These are phyloP conservation scores for Lampris megalopsis DNA, from an alignment of 2,113 vertebrate species.

Conservation along the genomic window DNA sequence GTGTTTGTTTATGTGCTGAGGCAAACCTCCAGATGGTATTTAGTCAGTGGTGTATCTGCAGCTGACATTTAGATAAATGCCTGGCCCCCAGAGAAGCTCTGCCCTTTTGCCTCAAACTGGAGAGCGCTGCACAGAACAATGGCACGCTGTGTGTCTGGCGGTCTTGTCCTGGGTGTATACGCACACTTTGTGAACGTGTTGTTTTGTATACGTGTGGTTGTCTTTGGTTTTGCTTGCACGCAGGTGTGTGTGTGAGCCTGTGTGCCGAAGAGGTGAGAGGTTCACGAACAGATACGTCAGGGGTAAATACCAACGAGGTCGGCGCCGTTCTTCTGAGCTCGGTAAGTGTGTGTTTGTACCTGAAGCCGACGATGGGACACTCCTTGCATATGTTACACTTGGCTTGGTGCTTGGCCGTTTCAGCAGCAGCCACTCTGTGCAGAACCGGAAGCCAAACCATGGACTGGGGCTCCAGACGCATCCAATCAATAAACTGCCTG, in stretches of 20 bases:
- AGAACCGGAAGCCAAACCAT: conserved; percentile 98
- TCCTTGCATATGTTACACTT: conserved; percentile 99
- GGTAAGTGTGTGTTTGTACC: conserved; percentile 75
- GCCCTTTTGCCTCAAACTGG: conserved; percentile 74
- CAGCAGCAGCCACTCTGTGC: conserved; percentile 94
- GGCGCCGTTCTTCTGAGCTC: too few relatives aligned
- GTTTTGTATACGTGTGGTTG: background rate
- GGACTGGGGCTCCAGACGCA: conserved; percentile 96
- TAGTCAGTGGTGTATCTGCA: conserved; percentile 73
- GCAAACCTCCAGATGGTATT: conserved; percentile 69
- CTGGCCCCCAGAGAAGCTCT: conserved; percentile 74
- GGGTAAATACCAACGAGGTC: too few relatives aligned
- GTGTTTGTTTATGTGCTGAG: conserved; percentile 33
- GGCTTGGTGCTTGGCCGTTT: conserved; percentile 98
- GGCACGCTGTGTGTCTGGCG: conserved; percentile 22
- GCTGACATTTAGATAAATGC: conserved; percentile 84
- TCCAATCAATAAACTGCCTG: conserved; percentile 95
- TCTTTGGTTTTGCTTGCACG: conserved; percentile 11
- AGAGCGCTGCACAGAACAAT: conserved; percentile 41
- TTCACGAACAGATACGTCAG: too few relatives aligned
- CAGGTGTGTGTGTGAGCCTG: conserved; percentile 5
- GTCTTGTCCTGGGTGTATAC: background rate
- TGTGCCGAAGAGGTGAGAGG: too few relatives aligned
- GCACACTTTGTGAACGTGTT: background rate
- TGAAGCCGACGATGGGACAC: conserved; percentile 97